phyloP scores from a whole-genome alignment of 1,140 invertebrate species.

The Rhagoletis pomonella region DNA sequence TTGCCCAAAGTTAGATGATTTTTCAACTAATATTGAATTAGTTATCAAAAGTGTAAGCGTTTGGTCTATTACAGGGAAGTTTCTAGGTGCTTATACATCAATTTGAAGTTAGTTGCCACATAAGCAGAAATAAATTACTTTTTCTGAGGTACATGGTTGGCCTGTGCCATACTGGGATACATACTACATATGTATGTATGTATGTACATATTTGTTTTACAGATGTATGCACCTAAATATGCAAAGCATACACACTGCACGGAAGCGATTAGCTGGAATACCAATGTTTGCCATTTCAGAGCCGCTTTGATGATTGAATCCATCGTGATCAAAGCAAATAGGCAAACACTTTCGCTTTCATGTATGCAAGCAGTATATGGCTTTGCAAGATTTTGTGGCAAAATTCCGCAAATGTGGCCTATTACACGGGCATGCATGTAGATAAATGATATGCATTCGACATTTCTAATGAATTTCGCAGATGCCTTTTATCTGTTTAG shows the following conservation, averaged over 20 bases:
- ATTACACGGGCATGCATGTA: neutral
- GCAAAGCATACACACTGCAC: neutral
- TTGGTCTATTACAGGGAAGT: too few relatives aligned
- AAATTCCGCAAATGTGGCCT: neutral
- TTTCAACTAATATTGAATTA: too few relatives aligned
- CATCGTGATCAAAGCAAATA: constrained; percentile 45
- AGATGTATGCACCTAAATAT: neutral
- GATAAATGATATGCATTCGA: neutral
- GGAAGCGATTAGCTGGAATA: constrained; percentile 9
- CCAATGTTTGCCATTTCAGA: neutral
- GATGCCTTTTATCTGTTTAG: too few relatives aligned
- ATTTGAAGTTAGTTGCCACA: too few relatives aligned
- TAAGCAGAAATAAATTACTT: too few relatives aligned
- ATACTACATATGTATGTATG: neutral
- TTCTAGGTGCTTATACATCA: too few relatives aligned
- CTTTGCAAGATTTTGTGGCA: neutral
- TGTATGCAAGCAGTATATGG: neutral
- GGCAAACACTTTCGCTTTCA: neutral
- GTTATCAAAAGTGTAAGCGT: too few relatives aligned
- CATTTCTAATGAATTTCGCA: neutral
- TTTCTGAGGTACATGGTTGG: too few relatives aligned
- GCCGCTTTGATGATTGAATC: constrained; percentile 27
- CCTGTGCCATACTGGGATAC: too few relatives aligned
- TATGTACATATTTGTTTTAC: neutral
- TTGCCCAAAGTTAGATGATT: too few relatives aligned